Evolutionary conservation across 2,113 vertebrate species (phyloP), one percentile per base, ranked within the genome.

Genomic region (Solea senegalensis): DNA sequence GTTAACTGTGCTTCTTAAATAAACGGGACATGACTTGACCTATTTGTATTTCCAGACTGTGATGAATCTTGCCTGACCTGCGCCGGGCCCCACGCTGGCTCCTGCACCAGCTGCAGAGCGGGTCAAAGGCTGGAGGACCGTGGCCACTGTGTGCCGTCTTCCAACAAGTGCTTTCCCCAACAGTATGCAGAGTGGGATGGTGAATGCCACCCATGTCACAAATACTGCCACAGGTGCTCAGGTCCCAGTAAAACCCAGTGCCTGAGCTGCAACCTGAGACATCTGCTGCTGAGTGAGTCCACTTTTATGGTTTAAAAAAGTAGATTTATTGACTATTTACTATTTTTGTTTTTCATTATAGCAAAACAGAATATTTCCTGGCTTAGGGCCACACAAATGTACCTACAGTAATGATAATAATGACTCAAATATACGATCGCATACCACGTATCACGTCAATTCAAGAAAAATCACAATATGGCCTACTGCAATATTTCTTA

Each of bases 261-360:
- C 57, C 89, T 93, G 10, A 93, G 89, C 92, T 99, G 97, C 81
- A 90, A 7, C 0, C 78, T 84, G 11, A 83, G 88, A 11, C 82
- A 15, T n/a, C 90, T 94, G 69, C 94, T 98, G 74, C 92, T 96
- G 78, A 95, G 96, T 98, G 88, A 96, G 96, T 82, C 14, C 0
- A 40, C 40, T 55, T 52, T 21, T 21, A 21, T 7, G 21, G 10
- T 56, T 45, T 56, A 39, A 39, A 2, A 3, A n/a, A 7, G 21
- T 34, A 34, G 5, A 34, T 34, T 34, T 6, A 34, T 4, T 34
- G 3, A 34, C 5, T 34, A 34, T 34, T 34, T 34, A 34, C 3
- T 34, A 4, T 34, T 2, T 34, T 34, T 34, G 34, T 34, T 34
- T 34, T 34, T 34, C 34, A 3, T 4, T 2, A 34, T 34, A 34